Percentiles rank a stretch among this genome's conserved stretches.
phyloP scores from a whole-genome alignment of 1,140 invertebrate species.

The Manduca sexta region DNA sequence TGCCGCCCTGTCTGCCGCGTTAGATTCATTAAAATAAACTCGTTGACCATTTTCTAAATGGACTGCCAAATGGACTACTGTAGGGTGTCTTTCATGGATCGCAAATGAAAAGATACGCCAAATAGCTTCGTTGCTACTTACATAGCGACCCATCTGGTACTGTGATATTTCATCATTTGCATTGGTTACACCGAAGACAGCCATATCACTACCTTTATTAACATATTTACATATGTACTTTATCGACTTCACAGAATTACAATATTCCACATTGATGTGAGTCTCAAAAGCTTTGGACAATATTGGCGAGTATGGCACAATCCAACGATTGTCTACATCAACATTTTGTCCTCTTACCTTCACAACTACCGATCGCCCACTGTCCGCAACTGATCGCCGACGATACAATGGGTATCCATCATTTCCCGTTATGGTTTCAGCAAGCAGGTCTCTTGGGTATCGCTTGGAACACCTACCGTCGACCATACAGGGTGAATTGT shows the following conservation, averaged over 20 bases:
- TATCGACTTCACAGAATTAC: background rate
- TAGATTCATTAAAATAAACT: constrained; percentile 32
- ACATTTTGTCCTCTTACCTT: background rate
- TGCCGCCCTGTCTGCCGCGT: constrained; percentile 17
- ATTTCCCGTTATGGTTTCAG: too few species aligned
- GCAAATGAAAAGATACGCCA: constrained; percentile 7
- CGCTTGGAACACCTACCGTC: background rate
- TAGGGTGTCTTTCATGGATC: constrained; percentile 10
- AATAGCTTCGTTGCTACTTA: constrained; percentile 8
- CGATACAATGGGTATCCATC: too few species aligned
- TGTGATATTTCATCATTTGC: background rate
- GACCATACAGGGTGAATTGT: constrained; percentile 19
- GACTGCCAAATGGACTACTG: constrained; percentile 35
- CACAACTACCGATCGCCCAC: background rate
- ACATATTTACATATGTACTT: constrained; percentile 4
- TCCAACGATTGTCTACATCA: background rate
- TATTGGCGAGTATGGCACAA: background rate
- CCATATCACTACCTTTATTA: constrained; percentile 2
- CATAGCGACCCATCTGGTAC: background rate
- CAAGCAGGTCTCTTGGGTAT: too few species aligned
- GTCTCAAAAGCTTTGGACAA: background rate
- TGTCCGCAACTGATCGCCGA: too few species aligned
- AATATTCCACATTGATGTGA: background rate
- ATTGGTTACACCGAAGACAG: background rate
- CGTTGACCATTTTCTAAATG: constrained; percentile 59